phyloP scores from a whole-genome alignment of 2,113 vertebrate species.

The Phrynocephalus versicolor region DNA sequence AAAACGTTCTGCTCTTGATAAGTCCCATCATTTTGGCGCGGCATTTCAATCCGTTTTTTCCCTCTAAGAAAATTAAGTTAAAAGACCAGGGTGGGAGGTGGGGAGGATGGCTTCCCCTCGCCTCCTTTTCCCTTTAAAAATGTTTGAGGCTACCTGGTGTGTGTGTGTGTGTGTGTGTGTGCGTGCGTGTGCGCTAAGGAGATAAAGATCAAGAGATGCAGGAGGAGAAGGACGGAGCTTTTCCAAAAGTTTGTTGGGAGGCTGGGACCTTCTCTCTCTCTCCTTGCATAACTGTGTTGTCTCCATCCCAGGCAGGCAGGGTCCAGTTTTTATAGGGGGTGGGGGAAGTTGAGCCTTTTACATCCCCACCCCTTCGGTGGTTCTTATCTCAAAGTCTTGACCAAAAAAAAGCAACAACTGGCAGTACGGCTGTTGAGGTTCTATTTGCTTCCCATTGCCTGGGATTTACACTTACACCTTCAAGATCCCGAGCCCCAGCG shows the following conservation, averaged over 20 bases:
- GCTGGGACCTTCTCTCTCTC: too few relatives aligned
- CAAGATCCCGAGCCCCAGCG: too few relatives aligned
- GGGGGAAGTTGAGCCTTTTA: accelerated
- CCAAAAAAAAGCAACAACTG: too few relatives aligned
- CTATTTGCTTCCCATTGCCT: too few relatives aligned
- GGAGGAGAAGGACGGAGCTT: too few relatives aligned
- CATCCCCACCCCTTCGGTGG: background rate
- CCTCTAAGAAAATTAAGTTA: background rate
- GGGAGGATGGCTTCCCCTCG: too few relatives aligned
- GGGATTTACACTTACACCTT: too few relatives aligned
- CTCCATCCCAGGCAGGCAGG: background rate
- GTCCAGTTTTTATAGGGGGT: background rate
- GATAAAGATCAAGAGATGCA: background rate
- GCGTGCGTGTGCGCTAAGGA: too few relatives aligned
- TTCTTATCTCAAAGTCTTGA: background rate
- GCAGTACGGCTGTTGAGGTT: too few relatives aligned
- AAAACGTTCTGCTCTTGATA: background rate
- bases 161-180: too few relatives aligned
- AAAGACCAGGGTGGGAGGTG: too few relatives aligned
- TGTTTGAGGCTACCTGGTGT: accelerated
- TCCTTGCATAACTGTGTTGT: background rate
- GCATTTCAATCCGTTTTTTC: background rate
- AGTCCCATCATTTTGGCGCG: background rate
- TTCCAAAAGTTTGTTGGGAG: background rate
- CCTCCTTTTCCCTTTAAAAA: background rate